Conservation (phyloP, 2,797 vertebrate species). For the Tenualosa thibaudeaui region DNA sequence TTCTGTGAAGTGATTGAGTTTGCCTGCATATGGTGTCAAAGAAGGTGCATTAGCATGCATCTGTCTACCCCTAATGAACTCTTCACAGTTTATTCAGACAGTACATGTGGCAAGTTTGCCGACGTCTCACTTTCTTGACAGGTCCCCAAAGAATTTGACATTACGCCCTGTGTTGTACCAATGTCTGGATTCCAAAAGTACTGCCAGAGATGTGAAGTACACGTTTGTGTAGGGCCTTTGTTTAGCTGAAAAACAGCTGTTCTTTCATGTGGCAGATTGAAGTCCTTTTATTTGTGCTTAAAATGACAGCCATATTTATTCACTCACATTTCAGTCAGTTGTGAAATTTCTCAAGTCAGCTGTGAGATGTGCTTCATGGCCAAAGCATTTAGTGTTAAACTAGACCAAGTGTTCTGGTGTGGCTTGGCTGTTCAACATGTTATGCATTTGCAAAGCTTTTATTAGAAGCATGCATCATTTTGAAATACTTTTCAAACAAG, state of each 20-base stretch:
- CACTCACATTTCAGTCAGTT: conserved; percentile 14
- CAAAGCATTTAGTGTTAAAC: conserved; percentile 22
- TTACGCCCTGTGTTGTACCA: not conserved
- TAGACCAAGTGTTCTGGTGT: not conserved
- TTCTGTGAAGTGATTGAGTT: not conserved
- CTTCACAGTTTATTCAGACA: not conserved
- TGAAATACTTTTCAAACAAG: not conserved
- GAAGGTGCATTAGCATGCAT: not conserved
- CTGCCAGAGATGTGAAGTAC: not conserved
- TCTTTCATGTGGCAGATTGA: not conserved
- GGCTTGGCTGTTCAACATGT: not conserved
- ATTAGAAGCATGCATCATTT: not conserved
- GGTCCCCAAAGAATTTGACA: not conserved
- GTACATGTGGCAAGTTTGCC: not conserved
- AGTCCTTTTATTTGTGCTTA: not conserved
- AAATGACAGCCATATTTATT: conserved; percentile 22
- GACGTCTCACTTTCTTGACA: not conserved
- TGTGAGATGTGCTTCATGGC: conserved; percentile 21
- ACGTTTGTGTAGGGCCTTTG: not conserved
- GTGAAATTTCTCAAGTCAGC: conserved; percentile 19
- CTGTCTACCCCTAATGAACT: not conserved
- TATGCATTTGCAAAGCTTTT: not conserved
- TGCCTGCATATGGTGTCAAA: not conserved
- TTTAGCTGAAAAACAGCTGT: not conserved
- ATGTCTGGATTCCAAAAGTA: not conserved